A percentile compares a stretch with the other conserved stretches of the same genome.
phyloP scores from a whole-genome alignment of 2,113 vertebrate genomes.

The Benitochromis conjunctus region DNA sequence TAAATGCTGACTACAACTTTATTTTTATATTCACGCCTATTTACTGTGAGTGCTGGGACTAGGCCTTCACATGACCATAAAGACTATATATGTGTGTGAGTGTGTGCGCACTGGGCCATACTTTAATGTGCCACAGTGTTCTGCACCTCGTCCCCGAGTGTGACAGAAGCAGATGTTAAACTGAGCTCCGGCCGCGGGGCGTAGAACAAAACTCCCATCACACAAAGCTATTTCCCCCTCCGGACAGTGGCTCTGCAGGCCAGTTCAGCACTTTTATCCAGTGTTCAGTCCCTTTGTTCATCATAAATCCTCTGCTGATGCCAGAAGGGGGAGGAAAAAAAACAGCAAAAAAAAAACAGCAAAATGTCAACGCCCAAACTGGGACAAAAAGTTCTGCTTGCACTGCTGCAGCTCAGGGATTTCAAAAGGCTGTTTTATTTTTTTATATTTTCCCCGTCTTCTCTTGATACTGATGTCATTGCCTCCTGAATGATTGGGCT shows the following conservation, averaged over 20 bases:
- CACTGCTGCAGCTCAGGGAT: neutral
- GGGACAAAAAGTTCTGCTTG: constrained; percentile 28
- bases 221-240: constrained; percentile 30
- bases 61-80: neutral
- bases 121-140: neutral
- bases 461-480: neutral
- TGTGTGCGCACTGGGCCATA: neutral
- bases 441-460: neutral
- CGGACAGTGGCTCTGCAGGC: constrained; percentile 28
- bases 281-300: constrained; percentile 30
- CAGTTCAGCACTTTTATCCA: constrained; percentile 26
- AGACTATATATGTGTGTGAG: neutral
- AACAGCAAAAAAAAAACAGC: neutral
- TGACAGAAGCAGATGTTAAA: constrained; percentile 61
- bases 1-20: neutral
- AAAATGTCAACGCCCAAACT: constrained; percentile 30
- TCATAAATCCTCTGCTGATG: constrained; percentile 38
- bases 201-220: constrained; percentile 29
- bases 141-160: constrained; percentile 19
- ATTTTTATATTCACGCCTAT: neutral
- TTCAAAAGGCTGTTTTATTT: neutral
- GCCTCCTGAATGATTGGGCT: neutral
- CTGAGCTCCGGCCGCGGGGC: constrained; percentile 14
- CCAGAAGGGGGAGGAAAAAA: neutral
- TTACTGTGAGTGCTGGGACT: neutral